These are phyloP conservation scores for Sebastes fasciatus DNA, from an alignment of 2,113 vertebrate genomes.

Conservation along the genomic window DNA sequence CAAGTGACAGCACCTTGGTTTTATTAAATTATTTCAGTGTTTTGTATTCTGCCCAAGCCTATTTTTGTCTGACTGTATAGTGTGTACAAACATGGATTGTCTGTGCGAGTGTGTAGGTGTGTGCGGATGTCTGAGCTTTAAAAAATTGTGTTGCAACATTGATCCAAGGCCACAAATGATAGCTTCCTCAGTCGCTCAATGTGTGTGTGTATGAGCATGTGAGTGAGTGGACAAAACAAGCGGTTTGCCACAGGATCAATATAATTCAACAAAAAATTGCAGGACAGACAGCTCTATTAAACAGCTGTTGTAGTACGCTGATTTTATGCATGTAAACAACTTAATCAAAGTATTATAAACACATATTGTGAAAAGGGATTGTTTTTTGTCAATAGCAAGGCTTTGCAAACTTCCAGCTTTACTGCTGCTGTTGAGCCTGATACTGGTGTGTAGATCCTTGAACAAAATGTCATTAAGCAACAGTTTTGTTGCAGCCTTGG, in stretches of 20 bases:
- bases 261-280: background rate
- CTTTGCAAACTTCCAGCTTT: background rate
- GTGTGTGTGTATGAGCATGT: background rate
- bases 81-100: background rate
- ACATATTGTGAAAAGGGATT: background rate
- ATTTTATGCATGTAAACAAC: background rate
- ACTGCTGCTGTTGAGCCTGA: background rate
- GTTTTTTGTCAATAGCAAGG: background rate
- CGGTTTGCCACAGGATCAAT: slow-evolving; percentile 8
- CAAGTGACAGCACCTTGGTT: too few species aligned
- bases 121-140: background rate
- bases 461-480: slow-evolving; percentile 1
- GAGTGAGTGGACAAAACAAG: background rate
- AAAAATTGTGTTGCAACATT: background rate
- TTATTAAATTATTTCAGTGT: background rate
- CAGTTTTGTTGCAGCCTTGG: slow-evolving; percentile 18
- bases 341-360: background rate
- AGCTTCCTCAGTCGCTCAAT: background rate
- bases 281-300: background rate
- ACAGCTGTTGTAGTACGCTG: background rate
- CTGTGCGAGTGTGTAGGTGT: slow-evolving; percentile 1
- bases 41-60: background rate
- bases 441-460: background rate
- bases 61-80: background rate
- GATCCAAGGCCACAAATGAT: slow-evolving; percentile 19